Base-by-base conservation (phyloP, 2,797 vertebrate species). In the Odontamblyopus rebecca region DNA sequence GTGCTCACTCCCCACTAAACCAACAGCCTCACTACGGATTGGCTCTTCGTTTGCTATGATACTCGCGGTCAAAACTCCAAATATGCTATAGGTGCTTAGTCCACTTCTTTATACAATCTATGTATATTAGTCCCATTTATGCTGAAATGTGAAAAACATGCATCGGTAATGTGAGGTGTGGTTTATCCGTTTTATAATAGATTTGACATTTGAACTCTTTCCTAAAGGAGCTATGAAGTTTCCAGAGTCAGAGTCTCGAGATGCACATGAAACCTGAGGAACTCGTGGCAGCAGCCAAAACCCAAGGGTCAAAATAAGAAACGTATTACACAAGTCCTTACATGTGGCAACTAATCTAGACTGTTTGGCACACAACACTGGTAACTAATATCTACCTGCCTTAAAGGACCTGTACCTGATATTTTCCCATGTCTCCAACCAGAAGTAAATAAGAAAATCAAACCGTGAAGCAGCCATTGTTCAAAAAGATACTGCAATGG, bases 231-330 rank as follows among this genome's bases (percentile, higher is more conserved):
- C 41, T 44, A 15, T 15, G 41, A 44, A 44, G 44, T 48, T 48
- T 48, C 44, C 30, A 13, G 16, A 51, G 41, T n/a, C 44, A 66
- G 56, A 11, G n/a, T n/a, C 69, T 48, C 23, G 19, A 65, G 67
- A 72, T 67, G 66, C 0, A 19, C 61, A 73, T 75, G 76, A 79
- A 78, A 77, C 26, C 29, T 27, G 50, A 82, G 57, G 60, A 32
- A 30, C 51, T 75, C 5, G 59, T 66, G 38, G 57, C 12, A 61
- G 41, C 7, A 8, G 59, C 50, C 60, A 71, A 70, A 67, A 26
- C 64, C 18, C 26, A 61, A 44, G 60, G 54, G 44, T 61, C 30
- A 72, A 75, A 50, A 74, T 72, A 69, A 76, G 66, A 54, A 71
- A 65, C 59, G 68, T 57, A 50, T 75, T 15, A 13, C 68, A 69